Evolutionary conservation across 2,888 invertebrate genomes (phyloP).

Genomic region (Trichogramma evanescens): DNA sequence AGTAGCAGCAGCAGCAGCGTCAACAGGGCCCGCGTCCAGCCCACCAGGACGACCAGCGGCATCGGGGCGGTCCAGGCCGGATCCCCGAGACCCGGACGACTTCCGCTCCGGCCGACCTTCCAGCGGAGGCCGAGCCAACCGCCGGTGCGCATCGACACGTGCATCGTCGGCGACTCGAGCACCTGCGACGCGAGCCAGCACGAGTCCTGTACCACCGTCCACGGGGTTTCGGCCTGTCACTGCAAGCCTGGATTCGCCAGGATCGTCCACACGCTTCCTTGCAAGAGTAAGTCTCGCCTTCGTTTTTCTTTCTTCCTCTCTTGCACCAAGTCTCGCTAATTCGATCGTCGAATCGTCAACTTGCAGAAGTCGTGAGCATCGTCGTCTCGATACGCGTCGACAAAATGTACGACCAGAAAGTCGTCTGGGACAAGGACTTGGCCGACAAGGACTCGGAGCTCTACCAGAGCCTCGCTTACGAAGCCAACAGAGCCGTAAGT

Average conservation of each 20-base stretch:
- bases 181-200: conserved; percentile 84
- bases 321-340: not conserved
- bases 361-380: conserved; percentile 63
- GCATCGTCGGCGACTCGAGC: conserved; percentile 86
- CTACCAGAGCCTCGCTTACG: conserved; percentile 75
- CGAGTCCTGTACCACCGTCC: conserved; percentile 75
- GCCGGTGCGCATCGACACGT: conserved; percentile 80
- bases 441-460: conserved; percentile 71
- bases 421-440: conserved; percentile 71
- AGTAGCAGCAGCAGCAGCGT: conserved; percentile 21
- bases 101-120: conserved; percentile 50
- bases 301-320: not conserved
- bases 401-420: conserved; percentile 69
- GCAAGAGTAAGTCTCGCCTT: conserved; percentile 35
- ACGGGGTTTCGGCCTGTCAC: conserved; percentile 79
- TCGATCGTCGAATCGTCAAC: not conserved
- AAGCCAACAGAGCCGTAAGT: conserved; percentile 80
- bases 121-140: conserved; percentile 62
- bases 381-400: conserved; percentile 76
- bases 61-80: too few relatives aligned
- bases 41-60: conserved; percentile 35
- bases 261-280: conserved; percentile 40
- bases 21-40: conserved; percentile 40
- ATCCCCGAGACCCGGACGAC: conserved; percentile 39
- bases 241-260: conserved; percentile 65